phyloP scores from a whole-genome alignment of 37 sponge, comb jelly and placozoan genomes.

The Haliclona indistincta region DNA sequence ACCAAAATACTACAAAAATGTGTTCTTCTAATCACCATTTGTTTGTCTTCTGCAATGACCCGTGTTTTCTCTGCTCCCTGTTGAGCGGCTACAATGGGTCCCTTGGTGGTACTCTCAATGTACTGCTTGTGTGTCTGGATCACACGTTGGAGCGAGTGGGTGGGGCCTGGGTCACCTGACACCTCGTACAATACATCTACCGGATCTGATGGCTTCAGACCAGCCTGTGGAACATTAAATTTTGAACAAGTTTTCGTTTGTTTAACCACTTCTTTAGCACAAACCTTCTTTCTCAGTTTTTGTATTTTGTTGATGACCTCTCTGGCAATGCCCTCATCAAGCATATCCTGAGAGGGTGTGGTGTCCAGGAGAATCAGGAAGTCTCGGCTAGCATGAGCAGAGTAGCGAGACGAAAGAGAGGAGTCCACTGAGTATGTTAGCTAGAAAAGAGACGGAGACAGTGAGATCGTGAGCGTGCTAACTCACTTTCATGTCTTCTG shows the following conservation, averaged over 20 bases:
- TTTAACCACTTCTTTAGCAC: not conserved
- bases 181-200: slow-evolving; percentile 67
- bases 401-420: slow-evolving; percentile 30
- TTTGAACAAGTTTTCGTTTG: not conserved
- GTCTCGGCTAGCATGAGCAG: slow-evolving; percentile 65
- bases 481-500: slow-evolving; percentile 63
- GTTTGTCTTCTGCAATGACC: slow-evolving; percentile 51
- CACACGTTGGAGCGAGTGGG: slow-evolving; percentile 30
- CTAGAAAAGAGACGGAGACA: slow-evolving; percentile 17
- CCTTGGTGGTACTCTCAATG: slow-evolving; percentile 74
- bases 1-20: too few relatives aligned
- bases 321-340: slow-evolving; percentile 92
- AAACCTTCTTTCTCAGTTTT: slow-evolving; percentile 91
- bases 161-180: slow-evolving; percentile 10
- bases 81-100: slow-evolving; percentile 25
- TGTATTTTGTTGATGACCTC: slow-evolving; percentile 97
- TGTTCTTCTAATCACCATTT: slow-evolving; percentile 68
- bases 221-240: slow-evolving; percentile 54
- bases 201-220: slow-evolving; percentile 67
- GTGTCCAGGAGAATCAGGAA: slow-evolving; percentile 89
- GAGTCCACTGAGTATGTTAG: slow-evolving; percentile 64
- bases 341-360: slow-evolving; percentile 81
- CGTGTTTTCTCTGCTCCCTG: slow-evolving; percentile 1
- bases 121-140: slow-evolving; percentile 54
- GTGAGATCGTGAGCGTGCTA: not conserved